Conservation (phyloP, 1,140 invertebrate species). For the Anthonomus grandis region DNA sequence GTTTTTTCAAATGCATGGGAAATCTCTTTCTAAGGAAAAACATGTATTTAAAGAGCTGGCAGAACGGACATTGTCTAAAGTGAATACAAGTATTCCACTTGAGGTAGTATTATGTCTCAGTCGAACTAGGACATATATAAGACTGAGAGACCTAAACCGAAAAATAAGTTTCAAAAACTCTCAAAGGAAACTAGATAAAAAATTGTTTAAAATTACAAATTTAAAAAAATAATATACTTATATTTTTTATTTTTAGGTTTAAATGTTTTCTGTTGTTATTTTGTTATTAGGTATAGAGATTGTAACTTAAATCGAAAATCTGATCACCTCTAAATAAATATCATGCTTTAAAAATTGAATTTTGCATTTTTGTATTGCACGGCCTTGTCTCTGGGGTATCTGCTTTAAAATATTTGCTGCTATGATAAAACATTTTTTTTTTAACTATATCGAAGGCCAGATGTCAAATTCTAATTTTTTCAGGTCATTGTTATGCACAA, state of each 20-base stretch:
- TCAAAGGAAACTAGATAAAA: too few species aligned
- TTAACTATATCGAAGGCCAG: too few species aligned
- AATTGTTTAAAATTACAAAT: background rate
- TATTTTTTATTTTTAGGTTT: background rate
- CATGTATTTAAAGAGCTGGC: background rate
- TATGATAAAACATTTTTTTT: too few species aligned
- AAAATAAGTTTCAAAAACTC: constrained; percentile 5
- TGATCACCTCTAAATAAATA: too few species aligned
- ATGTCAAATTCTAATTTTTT: too few species aligned
- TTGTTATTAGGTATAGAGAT: background rate
- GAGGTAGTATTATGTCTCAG: constrained; percentile 4
- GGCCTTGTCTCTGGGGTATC: too few species aligned
- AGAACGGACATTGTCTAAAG: constrained; percentile 1
- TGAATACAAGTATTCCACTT: background rate
- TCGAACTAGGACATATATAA: constrained; percentile 3
- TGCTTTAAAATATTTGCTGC: too few species aligned
- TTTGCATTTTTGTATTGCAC: too few species aligned
- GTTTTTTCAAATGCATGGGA: constrained; percentile 2
- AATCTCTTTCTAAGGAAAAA: background rate
- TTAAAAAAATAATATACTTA: constrained; percentile 9
- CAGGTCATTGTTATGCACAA: too few species aligned
- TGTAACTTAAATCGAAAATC: too few species aligned
- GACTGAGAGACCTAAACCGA: constrained; percentile 4
- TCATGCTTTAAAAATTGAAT: too few species aligned
- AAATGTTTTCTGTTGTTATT: background rate